These are phyloP conservation scores for Operophtera brumata DNA, from an alignment of 2,888 invertebrate species.

Conservation along the genomic window DNA sequence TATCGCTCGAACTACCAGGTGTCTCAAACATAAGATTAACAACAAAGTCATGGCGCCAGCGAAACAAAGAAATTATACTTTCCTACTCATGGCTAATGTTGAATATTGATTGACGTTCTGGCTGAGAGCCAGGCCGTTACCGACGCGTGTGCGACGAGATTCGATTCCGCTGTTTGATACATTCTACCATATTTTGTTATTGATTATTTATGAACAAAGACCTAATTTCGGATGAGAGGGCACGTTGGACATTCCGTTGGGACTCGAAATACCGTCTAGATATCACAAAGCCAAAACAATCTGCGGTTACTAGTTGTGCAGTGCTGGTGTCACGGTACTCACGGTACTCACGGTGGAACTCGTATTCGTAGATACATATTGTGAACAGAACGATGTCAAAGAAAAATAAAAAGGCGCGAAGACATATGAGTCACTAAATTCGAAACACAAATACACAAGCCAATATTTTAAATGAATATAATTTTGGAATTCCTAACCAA, in stretches of 20 bases:
- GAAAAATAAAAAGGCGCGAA: no score
- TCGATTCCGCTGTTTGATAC: slow-evolving; percentile 41
- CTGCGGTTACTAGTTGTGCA: no score
- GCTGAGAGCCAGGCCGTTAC: slow-evolving; percentile 43
- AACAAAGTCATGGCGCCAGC: slow-evolving; percentile 21
- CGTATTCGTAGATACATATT: no score
- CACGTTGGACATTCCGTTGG: neutral
- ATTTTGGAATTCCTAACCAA: no score
- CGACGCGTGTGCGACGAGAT: slow-evolving; percentile 43
- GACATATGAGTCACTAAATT: no score
- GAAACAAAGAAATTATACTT: slow-evolving; percentile 41
- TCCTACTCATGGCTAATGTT: slow-evolving; percentile 41
- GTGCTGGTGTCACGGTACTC: no score
- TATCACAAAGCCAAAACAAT: neutral
- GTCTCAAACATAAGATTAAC: slow-evolving; percentile 31
- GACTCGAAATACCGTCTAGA: neutral
- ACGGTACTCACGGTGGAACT: no score
- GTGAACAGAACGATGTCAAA: no score
- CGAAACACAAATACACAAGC: no score
- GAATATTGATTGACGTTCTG: slow-evolving; percentile 48
- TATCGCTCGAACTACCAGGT: slow-evolving; percentile 27
- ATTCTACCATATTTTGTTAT: slow-evolving; percentile 33
- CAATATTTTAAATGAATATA: no score
- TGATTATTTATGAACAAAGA: slow-evolving; percentile 26
- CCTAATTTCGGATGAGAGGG: slow-evolving; percentile 25